phyloP scores from a whole-genome alignment of 2,888 invertebrate species.

The Dryadula phaetusa region DNA sequence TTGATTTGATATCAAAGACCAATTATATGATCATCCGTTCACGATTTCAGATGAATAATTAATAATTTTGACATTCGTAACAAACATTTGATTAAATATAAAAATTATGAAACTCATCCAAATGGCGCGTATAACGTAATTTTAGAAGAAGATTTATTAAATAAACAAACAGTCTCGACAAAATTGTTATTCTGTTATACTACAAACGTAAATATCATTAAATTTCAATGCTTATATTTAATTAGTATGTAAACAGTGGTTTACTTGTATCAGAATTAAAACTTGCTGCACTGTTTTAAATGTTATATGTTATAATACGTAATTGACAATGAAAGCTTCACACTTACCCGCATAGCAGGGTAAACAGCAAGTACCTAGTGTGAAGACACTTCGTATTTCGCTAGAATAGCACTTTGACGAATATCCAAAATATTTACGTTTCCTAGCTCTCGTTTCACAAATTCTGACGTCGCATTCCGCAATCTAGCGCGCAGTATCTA shows the following conservation, averaged over 20 bases:
- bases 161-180: slow-evolving; percentile 1
- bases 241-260: neutral
- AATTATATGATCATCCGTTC: too few species aligned
- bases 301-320: too few species aligned
- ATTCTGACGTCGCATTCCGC: too few species aligned
- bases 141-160: neutral
- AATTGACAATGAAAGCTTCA: neutral
- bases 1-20: too few species aligned
- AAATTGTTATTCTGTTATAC: slow-evolving; percentile 1
- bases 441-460: too few species aligned
- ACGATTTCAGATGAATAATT: neutral
- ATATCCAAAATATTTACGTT: too few species aligned
- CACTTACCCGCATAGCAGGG: too few species aligned
- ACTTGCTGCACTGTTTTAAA: neutral
- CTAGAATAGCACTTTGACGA: too few species aligned
- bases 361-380: too few species aligned
- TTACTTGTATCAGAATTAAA: neutral
- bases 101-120: neutral
- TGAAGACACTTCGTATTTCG: too few species aligned
- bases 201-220: neutral
- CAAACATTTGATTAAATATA: neutral
- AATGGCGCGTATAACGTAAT: neutral
- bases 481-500: too few species aligned
- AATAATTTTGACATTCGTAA: too few species aligned
- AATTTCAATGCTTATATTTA: slow-evolving; percentile 7